Percentiles rank a stretch among this genome's conserved stretches.
Evolutionary conservation across 2,797 vertebrate genomes (phyloP).

Genomic region (Philypnodon macrostomus): DNA sequence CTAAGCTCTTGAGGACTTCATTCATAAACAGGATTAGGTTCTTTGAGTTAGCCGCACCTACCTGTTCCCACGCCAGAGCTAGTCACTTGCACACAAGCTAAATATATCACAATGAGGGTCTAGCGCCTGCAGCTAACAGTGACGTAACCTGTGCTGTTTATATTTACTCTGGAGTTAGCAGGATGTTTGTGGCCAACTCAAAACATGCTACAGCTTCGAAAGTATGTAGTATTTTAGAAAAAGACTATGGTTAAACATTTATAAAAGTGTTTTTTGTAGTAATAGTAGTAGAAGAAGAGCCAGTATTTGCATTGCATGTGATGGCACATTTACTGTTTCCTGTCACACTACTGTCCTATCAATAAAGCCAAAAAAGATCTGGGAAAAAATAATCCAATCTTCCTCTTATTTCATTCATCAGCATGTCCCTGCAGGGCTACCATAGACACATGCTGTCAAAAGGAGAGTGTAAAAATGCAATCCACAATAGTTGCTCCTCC

Average conservation of each 20-base stretch:
- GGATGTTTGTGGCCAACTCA: background rate
- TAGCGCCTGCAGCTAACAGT: constrained; percentile 5
- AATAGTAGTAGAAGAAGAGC: no score
- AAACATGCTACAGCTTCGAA: background rate
- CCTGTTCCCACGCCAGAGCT: constrained; percentile 17
- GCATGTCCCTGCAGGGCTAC: no score
- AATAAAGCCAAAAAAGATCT: no score
- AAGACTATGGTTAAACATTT: no score
- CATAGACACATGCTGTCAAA: background rate
- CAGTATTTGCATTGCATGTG: no score
- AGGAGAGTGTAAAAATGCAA: background rate
- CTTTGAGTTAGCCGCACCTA: background rate
- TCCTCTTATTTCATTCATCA: no score
- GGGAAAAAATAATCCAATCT: no score
- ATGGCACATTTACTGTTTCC: no score
- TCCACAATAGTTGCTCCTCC: background rate
- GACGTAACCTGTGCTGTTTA: constrained; percentile 24
- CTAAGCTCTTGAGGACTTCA: constrained; percentile 22
- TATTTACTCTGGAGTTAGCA: background rate
- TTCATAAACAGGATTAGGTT: constrained; percentile 44
- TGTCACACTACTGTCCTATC: no score
- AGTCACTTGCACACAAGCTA: constrained; percentile 17
- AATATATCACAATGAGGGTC: constrained; percentile 28
- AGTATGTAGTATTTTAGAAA: no score
- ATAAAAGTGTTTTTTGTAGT: no score